Conservation (phyloP, 2,113 vertebrate genomes). For the Protobothrops flavoviridis region DNA sequence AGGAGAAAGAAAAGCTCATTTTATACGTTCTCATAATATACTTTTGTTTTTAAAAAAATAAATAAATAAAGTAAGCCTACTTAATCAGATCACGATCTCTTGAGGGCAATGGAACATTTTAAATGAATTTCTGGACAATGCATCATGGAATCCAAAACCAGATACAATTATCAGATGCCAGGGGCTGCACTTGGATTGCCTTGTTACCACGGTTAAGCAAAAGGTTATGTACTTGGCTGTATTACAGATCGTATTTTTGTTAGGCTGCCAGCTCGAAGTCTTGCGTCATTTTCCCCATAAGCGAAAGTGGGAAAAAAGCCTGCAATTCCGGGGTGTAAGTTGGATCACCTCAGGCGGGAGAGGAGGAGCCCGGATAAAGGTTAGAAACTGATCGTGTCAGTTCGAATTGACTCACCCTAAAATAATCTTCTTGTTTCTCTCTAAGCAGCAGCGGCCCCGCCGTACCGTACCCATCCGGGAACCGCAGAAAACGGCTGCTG, state of each 20-base stretch:
- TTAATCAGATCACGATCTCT: background rate
- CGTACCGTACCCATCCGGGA: conserved; percentile 4
- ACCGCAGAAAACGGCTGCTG: conserved; percentile 47
- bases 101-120: background rate
- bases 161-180: background rate
- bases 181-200: background rate
- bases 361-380: conserved; percentile 9
- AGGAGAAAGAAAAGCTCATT: background rate
- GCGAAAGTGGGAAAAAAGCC: background rate
- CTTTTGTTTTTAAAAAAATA: background rate
- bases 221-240: background rate
- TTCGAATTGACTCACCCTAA: conserved; percentile 56
- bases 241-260: background rate
- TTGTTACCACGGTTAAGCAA: background rate
- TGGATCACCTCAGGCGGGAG: background rate
- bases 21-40: background rate
- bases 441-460: conserved; percentile 56
- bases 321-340: background rate
- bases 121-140: background rate
- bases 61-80: background rate
- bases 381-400: background rate
- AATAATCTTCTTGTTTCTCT: conserved; percentile 37
- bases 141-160: background rate
- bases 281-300: background rate
- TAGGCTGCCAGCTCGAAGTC: background rate